Evolutionary conservation across 1,140 invertebrate genomes (phyloP), one percentile per base, ranked within the genome.

Genomic region (Calephelis nemesis): DNA sequence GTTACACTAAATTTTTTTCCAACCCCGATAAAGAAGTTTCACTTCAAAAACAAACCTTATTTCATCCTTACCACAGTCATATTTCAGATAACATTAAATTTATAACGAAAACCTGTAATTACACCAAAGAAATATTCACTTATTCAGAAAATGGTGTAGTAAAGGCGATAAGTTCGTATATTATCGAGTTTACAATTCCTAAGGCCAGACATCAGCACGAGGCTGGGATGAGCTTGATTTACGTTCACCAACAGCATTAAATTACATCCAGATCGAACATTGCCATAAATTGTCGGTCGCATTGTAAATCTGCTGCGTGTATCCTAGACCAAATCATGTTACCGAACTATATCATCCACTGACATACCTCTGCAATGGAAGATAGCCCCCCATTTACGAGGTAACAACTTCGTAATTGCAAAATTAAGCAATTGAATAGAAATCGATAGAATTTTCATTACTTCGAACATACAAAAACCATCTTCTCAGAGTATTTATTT

Each of bases 221-320:
- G 74, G 78, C 75, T 81, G 84, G 77, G 88, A 88, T 85, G 87
- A 82, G 78, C 81, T 79, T 88, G 88, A 91, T 91, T 91, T 91
- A 91, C 82, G 78, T 70, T 60, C 70, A 77, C 77, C 83, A 85
- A 85, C 87, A 85, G 85, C 85, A 89, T 88, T 91, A 91, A 91
- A 91, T 89, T 91, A 91, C 84, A 87, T 88, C 85, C 87, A 86
- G 85, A 88, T 84, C 84, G 85, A 87, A 91, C 88, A 89, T 82
- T 80, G 84, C 82, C 72, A 88, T 91, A 91, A 89, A 91, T 91
- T 84, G 83, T 74, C 73, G 78, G 76, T 81, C 81, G 82, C 80
- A 85, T 87, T 90, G 85, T 91, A 91, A 90, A 91, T 91, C 87
- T 85, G 87, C 81, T 79, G 81, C 69, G 78, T 84, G 80, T 88